Evolutionary conservation across 2,888 invertebrate species (phyloP), one percentile per base, ranked within the genome.

Genomic region (Drosophila subquinaria): DNA sequence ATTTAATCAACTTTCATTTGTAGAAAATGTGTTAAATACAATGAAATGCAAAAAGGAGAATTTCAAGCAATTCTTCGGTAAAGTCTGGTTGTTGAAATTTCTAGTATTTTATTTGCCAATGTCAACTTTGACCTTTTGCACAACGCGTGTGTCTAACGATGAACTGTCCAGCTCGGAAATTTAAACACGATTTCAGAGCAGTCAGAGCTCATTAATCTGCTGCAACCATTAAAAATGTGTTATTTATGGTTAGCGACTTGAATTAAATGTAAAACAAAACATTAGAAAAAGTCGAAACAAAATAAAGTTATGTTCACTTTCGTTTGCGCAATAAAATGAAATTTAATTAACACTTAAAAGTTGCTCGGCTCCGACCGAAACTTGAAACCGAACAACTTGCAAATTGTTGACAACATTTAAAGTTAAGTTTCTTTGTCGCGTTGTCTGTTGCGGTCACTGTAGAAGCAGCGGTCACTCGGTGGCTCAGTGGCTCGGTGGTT

Each of bases 381-480:
- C 27, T 15, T 10, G 17, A 67, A 56, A 53, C 52, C 50, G 64
- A 70, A 73, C 27, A 74, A 52, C 72, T 80, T 85, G 84, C 82
- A 85, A 85, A 85, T 86, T 83, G 88, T 86, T 88, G 83, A 82
- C 85, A 85, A 81, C 79, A 73, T 79, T 88, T 82, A 57, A 68
- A 79, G 62, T 73, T 52, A 43, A 42, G 56, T 76, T 69, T 72
- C 69, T 70, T 69, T 77, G 56, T 55, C 43, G 55, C 47, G 6
- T 27, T 67, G 63, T 20, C 23, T 36, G 51, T 35, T 11, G 55
- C 56, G 78, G 73, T 63, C 65, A 64, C 36, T 48, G 63, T 66
- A 59, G 43, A 69, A 27, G 23, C 55, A 36, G 57, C 53, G 55
- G 53, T 42, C 76, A 67, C 23, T 30, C 50, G 79, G 65, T 64